phyloP scores from a whole-genome alignment of 2,113 vertebrate species.

The Tonatia bakeri region DNA sequence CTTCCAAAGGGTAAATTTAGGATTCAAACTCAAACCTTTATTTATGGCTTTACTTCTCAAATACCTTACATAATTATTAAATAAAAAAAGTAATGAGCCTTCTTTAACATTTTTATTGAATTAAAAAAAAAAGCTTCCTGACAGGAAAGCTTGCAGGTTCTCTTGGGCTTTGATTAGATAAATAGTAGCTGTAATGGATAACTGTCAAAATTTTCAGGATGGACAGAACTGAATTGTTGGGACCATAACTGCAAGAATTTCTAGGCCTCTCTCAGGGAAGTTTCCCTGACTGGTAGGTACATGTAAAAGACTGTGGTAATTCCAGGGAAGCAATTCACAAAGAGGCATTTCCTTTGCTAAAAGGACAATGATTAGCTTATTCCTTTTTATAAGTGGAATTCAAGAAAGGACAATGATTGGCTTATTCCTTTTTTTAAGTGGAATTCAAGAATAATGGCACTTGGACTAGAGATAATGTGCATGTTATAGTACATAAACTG shows the following conservation, averaged over 20 bases:
- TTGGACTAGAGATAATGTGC: not conserved
- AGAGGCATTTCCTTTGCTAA: constrained; percentile 21
- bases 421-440: not conserved
- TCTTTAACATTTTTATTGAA: not conserved
- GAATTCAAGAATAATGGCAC: not conserved
- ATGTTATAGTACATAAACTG: not conserved
- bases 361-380: not conserved
- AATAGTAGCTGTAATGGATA: not conserved
- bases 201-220: not conserved
- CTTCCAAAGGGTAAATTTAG: not conserved
- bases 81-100: not conserved
- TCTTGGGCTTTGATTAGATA: not conserved
- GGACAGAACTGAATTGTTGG: not conserved
- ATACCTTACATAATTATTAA: not conserved
- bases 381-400: not conserved
- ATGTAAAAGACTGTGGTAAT: not conserved
- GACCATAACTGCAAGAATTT: not conserved
- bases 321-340: constrained; percentile 7
- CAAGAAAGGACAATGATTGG: not conserved
- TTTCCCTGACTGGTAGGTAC: not conserved
- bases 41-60: not conserved
- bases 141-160: not conserved
- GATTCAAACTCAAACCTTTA: not conserved
- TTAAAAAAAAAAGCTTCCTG: not conserved
- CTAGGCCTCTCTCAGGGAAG: not conserved